A percentile compares a stretch with the other conserved stretches of the same genome.
Evolutionary conservation across 2,113 vertebrate genomes (phyloP).

Genomic region (Marmota monax): DNA sequence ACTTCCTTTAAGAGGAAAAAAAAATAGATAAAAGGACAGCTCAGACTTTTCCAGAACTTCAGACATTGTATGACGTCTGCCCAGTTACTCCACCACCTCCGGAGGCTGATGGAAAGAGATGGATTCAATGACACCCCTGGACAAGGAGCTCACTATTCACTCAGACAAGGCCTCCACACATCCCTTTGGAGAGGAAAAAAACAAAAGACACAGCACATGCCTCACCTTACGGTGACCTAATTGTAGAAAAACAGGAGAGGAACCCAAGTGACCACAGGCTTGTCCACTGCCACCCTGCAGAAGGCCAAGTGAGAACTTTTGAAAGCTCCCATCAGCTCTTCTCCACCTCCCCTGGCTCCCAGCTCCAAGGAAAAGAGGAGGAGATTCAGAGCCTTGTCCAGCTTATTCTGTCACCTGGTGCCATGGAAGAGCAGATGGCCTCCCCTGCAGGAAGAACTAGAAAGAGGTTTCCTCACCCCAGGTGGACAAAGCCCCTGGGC

Average conservation of each 20-base stretch:
- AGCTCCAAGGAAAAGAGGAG: conserved; percentile 29
- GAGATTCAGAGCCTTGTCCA: not conserved
- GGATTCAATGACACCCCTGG: not conserved
- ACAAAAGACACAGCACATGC: conserved; percentile 32
- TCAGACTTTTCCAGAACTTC: conserved; percentile 40
- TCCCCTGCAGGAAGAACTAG: not conserved
- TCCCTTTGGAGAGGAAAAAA: not conserved
- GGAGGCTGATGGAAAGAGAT: not conserved
- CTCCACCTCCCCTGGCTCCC: conserved; percentile 21
- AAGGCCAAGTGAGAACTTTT: not conserved
- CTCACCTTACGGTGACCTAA: conserved; percentile 48
- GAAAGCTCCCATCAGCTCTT: not conserved
- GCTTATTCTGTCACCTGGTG: not conserved
- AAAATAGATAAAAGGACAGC: not conserved
- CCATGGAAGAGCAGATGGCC: not conserved
- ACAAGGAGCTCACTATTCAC: not conserved
- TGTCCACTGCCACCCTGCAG: conserved; percentile 38
- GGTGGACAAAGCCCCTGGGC: not conserved
- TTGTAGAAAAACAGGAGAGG: not conserved
- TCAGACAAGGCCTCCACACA: not conserved
- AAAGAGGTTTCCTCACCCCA: not conserved
- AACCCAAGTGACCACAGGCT: no score
- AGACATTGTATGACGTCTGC: not conserved
- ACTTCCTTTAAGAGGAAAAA: not conserved
- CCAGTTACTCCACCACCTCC: not conserved